phyloP scores from a whole-genome alignment of 2,888 invertebrate genomes.

The Lasius platythorax region DNA sequence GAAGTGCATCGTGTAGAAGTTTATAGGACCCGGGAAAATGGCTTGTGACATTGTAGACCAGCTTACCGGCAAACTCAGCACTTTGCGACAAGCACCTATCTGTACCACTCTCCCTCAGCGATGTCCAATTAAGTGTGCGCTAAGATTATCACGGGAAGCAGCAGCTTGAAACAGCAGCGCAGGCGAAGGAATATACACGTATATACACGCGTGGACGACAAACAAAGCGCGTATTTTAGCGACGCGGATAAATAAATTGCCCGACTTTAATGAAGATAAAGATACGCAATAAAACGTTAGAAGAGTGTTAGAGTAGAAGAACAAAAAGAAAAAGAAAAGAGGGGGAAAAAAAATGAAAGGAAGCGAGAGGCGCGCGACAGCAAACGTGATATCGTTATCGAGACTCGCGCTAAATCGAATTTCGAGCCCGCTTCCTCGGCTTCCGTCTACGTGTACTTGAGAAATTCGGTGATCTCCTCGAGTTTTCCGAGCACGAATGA shows the following conservation, averaged over 20 bases:
- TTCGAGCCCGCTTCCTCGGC: slow-evolving; percentile 29
- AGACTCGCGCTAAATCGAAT: slow-evolving; percentile 54
- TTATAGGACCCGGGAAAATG: slow-evolving; percentile 25
- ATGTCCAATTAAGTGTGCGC: slow-evolving; percentile 68
- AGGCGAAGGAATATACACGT: not conserved
- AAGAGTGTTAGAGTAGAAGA: not conserved
- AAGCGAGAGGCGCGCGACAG: not conserved
- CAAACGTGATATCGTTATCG: slow-evolving; percentile 35
- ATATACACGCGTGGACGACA: not conserved
- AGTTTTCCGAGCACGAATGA: slow-evolving; percentile 65
- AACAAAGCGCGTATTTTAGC: slow-evolving; percentile 26
- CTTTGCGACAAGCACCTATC: slow-evolving; percentile 65
- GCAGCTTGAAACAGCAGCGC: slow-evolving; percentile 27
- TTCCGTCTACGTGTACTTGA: slow-evolving; percentile 50
- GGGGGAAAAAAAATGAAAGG: too few species aligned
- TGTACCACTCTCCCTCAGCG: slow-evolving; percentile 59
- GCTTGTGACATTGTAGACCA: slow-evolving; percentile 34
- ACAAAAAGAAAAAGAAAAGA: too few species aligned
- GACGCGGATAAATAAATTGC: slow-evolving; percentile 37
- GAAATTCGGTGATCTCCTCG: slow-evolving; percentile 67
- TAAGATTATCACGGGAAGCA: slow-evolving; percentile 56
- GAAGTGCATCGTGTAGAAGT: slow-evolving; percentile 20
- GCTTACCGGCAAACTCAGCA: slow-evolving; percentile 60
- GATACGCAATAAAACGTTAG: slow-evolving; percentile 2
- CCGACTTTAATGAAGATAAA: slow-evolving; percentile 34